phyloP scores from a whole-genome alignment of 2,888 invertebrate genomes.

The Chesias legatella region DNA sequence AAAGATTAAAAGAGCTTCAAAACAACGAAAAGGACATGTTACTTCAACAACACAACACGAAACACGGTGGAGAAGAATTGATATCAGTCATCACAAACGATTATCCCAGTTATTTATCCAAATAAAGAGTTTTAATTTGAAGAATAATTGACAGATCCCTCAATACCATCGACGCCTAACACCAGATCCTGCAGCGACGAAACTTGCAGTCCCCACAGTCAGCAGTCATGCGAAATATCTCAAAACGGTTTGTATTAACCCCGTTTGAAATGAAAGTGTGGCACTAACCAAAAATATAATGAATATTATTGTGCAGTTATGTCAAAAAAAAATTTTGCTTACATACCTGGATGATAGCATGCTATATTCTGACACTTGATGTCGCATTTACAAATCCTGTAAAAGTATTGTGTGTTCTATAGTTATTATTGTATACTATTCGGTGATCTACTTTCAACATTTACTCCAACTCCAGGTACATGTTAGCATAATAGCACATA shows the following conservation, averaged over 20 bases:
- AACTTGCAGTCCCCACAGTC: conserved; percentile 60
- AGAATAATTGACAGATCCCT: conserved; percentile 54
- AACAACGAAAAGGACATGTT: too few relatives aligned
- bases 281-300: conserved; percentile 6
- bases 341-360: conserved; percentile 20
- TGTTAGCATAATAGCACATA: too few relatives aligned
- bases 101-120: background rate
- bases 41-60: background rate
- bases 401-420: too few relatives aligned
- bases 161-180: conserved; percentile 39
- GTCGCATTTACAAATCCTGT: background rate
- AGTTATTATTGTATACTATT: background rate
- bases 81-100: too few relatives aligned
- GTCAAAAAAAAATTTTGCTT: background rate
- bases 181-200: conserved; percentile 58
- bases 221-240: conserved; percentile 58
- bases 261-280: conserved; percentile 18
- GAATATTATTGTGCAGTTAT: background rate
- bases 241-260: conserved; percentile 63
- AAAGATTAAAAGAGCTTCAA: too few relatives aligned
- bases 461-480: background rate
- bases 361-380: conserved; percentile 4
- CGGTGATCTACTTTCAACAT: background rate
- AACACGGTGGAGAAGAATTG: background rate
- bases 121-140: conserved; percentile 2